Evolutionary conservation across 2,888 invertebrate genomes (phyloP).

Genomic region (Synergus gifuensis): DNA sequence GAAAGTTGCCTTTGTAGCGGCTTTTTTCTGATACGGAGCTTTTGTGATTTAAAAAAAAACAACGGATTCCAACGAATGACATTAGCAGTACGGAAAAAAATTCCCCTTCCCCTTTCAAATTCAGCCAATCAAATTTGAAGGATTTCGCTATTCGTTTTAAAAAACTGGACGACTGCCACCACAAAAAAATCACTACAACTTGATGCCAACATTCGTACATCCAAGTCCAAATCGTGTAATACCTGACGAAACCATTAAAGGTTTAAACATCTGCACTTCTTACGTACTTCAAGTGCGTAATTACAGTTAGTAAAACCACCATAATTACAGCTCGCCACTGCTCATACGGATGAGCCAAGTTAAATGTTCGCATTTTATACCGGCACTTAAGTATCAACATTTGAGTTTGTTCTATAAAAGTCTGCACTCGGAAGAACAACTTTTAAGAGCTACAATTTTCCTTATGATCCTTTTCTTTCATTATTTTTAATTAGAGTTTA

Average conservation of each 20-base stretch:
- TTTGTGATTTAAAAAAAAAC: background rate
- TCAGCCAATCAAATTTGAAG: too few species aligned
- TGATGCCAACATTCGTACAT: conserved; percentile 8
- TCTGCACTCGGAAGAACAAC: background rate
- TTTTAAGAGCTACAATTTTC: conserved; percentile 10
- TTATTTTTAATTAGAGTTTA: background rate
- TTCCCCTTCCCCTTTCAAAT: too few species aligned
- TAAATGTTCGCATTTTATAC: conserved; percentile 28
- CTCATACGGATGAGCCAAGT: conserved; percentile 38
- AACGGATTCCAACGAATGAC: too few species aligned
- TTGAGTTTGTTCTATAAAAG: conserved; percentile 18
- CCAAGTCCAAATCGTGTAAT: conserved; percentile 30
- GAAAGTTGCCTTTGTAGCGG: background rate
- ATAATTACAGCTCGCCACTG: conserved; percentile 34
- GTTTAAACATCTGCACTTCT: conserved; percentile 37
- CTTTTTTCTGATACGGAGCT: background rate
- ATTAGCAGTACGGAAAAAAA: too few species aligned
- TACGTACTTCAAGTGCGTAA: conserved; percentile 35
- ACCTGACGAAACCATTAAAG: conserved; percentile 42
- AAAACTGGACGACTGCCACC: too few species aligned
- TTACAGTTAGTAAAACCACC: conserved; percentile 38
- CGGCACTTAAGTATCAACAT: conserved; percentile 22
- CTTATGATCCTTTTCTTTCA: background rate
- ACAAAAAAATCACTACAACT: conserved; percentile 6
- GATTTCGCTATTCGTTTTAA: too few species aligned